Conservation (phyloP, 2,797 vertebrate genomes). For the Bovichtus variegatus region DNA sequence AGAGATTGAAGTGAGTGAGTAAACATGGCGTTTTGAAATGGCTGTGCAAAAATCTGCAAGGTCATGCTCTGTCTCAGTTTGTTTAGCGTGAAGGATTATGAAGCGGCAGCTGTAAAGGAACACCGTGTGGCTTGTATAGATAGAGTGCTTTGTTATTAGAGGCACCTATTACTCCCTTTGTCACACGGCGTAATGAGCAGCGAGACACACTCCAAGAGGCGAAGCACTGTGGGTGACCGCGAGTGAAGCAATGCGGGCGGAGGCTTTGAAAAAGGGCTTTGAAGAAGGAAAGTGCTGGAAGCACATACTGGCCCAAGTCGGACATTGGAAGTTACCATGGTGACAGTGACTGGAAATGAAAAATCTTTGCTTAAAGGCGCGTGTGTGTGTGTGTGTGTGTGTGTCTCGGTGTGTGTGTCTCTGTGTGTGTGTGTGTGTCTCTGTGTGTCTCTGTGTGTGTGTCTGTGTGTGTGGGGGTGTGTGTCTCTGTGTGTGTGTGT, state of each 20-base stretch:
- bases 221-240: slow-evolving; percentile 57
- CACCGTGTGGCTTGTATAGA: slow-evolving; percentile 47
- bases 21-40: slow-evolving; percentile 17
- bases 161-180: slow-evolving; percentile 47
- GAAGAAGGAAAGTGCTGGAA: slow-evolving; percentile 77
- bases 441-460: slow-evolving; percentile 1
- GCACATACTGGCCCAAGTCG: slow-evolving; percentile 76
- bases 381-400: slow-evolving; percentile 55
- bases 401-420: slow-evolving; percentile 25
- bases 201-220: slow-evolving; percentile 58
- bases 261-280: slow-evolving; percentile 73
- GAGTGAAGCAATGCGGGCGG: slow-evolving; percentile 74
- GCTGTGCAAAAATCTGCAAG: slow-evolving; percentile 31
- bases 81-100: slow-evolving; percentile 4
- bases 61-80: slow-evolving; percentile 1
- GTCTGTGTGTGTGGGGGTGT: background rate
- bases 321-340: slow-evolving; percentile 86
- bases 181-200: slow-evolving; percentile 71
- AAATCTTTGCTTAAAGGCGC: slow-evolving; percentile 81
- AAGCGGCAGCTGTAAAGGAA: background rate
- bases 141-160: slow-evolving; percentile 57
- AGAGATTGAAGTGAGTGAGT: slow-evolving; percentile 8
- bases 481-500: too few species aligned
- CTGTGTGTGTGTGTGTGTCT: background rate
- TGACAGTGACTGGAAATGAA: slow-evolving; percentile 84